Base-by-base conservation (phyloP, 2,797 vertebrate species). In the Argyrosomus regius region DNA sequence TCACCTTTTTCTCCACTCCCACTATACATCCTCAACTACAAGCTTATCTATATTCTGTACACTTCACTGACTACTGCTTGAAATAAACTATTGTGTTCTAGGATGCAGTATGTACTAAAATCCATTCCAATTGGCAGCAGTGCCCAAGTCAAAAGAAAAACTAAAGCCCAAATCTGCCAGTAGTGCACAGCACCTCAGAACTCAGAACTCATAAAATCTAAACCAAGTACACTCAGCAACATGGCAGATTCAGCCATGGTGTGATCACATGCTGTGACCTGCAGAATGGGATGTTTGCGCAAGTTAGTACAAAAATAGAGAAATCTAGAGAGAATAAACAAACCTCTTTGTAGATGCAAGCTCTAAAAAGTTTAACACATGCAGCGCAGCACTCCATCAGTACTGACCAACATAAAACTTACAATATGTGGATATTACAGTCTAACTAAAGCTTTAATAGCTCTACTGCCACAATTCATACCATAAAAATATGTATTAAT, bases 261-360 rank as follows among this genome's bases (percentile, higher is more conserved):
- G 75, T 60, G 28, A 78, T 54, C 12, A 12, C 61, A 10, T 68
- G 59, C 35, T 72, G 60, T 43, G 59, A 72, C 79, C 63, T 76
- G 73, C 72, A 81, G 4, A 72, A 68, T 5, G 10, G 49, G 60
- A 28, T 73, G 49, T 67, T 80, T 61, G 48, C 68, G 43, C 28
- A 69, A 69, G 85, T 86, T 90, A 91, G 76, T 93, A 93, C 46
- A 91, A 92, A 91, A 91, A 91, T 90, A 91, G 81, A 91, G 68
- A 84, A 75, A 77, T 86, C 24, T 81, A 71, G 41, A 63, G 13
- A 77, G 45, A 67, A 72, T 77, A 78, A 88, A 81, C 56, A 77
- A 76, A 81, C 17, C 45, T 75, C 49, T 75, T 49, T 9, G 17
- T 68, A 83, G 43, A 79, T 39, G 46, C 14, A 72, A 71, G 20